Evolutionary conservation across 2,888 invertebrate species (phyloP), one percentile per base, ranked within the genome.

Genomic region (Galeruca laticollis): DNA sequence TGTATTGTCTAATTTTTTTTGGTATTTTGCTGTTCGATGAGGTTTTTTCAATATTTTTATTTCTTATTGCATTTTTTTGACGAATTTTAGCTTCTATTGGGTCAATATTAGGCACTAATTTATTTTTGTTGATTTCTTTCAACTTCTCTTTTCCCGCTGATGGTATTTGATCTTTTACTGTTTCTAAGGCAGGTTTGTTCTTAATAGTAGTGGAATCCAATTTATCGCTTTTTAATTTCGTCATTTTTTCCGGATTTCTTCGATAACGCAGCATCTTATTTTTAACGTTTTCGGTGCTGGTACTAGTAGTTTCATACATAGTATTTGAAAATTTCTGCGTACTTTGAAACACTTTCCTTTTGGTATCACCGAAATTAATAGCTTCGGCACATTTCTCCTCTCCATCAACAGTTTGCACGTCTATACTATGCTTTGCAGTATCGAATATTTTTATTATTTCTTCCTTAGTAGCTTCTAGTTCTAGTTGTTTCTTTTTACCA

Each of bases 21-120:
- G 64, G 64, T 20, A 65, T 65, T 57, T 51, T 65, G 13, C 40
- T 33, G 40, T 35, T 47, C 20, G 35, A 10, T 1, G 33, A 33
- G 5, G 26, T 31, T 31, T 4, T 31, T 18, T 57, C 15, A 8
- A 54, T 13, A 5, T 4, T 11, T 35, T 57, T 57, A 18, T 15
- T 57, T 20, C 35, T 35, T 18, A 8, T 6, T 1, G 52, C 13
- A 52, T 52, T 52, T 26, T 26, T 26, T 13, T 20, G 21, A 9
- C 21, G 20, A 9, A 1, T 40, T 18, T 47, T 18, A 18, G 15
- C 18, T 47, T 18, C 15, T 8, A 8, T 2, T 0, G 9, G 4
- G n/a, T 18, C 18, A 47, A 18, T 18, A 9, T 47, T 47, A 18
- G 40, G n/a, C 13, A 40, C n/a, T 6, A 13, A 40, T 40, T 40